Evolutionary conservation across 2,113 vertebrate genomes (phyloP), one percentile per base, ranked within the genome.

Genomic region (Dolichallabes microphthalmus): DNA sequence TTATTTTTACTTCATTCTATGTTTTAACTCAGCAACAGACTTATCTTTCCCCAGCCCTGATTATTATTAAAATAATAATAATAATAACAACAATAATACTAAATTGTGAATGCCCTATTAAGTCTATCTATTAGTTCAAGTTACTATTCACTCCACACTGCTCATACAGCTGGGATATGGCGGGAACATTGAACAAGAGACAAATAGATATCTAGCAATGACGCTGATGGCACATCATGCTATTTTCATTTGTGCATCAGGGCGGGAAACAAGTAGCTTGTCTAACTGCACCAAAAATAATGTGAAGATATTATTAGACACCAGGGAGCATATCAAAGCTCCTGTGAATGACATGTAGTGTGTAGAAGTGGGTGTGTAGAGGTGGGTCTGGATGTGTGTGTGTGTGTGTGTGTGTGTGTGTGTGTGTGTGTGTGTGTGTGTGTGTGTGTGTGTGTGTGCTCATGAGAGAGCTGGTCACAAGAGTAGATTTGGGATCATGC

Each of bases 1-100:
- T 81, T 74, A 61, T 86, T 81, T 86, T 86, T 74, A 74, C 58
- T 52, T 52, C 32, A 50, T 71, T 50, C 69, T 80, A 25, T 30
- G 11, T 32, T 25, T 82, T 20, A n/a, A 11, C 79, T 53, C 63
- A 39, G 78, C 25, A 80, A 73, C 77, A 32, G 55, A 45, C 69
- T 82, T 71, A 35, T 22, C 45, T 58, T 2, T 39, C 3, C 4
- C 30, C 12, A 19, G 25, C 45, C 60, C 32, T 14, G n/a, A 57
- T 45, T 45, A 45, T 45, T 45, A n/a, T 71, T 2, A 30, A 50
- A 14, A 55, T 25, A 22, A 39, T 71, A 22, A 27, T 76, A 52
- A 76, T n/a, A 74, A 68, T 76, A 57, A 53, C 22, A 19, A 45
- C 39, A 22, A 39, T 76, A 52, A 76, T n/a, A 74, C 57, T 76